A percentile compares a stretch with the other conserved stretches of the same genome.
Conservation (phyloP, 2,797 vertebrate genomes). For the Loriculus beryllinus region DNA sequence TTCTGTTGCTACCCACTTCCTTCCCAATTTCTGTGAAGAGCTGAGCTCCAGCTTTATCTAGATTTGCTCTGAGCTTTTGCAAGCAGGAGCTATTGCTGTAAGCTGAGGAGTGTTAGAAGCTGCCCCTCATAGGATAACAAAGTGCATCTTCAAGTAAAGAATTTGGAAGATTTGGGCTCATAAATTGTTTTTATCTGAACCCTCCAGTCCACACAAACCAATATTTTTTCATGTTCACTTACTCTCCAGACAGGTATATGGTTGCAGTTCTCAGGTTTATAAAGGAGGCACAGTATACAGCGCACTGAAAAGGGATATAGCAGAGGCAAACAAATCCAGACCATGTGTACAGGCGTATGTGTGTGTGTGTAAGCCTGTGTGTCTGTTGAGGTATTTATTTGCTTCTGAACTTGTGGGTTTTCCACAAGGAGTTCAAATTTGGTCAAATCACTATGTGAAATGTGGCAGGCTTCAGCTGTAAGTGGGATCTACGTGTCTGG, state of each 20-base stretch:
- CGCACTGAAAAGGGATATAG: conserved; percentile 6
- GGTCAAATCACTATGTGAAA: not conserved
- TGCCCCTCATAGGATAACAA: conserved; percentile 51
- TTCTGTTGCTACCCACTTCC: not conserved
- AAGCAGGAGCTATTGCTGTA: conserved; percentile 45
- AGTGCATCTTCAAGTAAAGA: conserved; percentile 59
- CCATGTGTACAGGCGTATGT: not conserved
- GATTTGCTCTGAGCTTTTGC: conserved; percentile 40
- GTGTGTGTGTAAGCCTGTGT: not conserved
- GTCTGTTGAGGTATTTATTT: conserved; percentile 47
- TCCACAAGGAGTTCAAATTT: conserved; percentile 11
- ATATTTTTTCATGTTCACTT: conserved; percentile 69
- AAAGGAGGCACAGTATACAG: not conserved
- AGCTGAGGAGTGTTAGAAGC: conserved; percentile 33
- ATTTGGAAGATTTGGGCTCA: conserved; percentile 65
- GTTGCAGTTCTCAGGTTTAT: conserved; percentile 52
- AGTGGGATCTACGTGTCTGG: not conserved
- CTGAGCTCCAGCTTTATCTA: conserved; percentile 34
- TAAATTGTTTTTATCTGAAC: conserved; percentile 70
- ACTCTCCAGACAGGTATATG: conserved; percentile 65
- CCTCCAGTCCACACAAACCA: conserved; percentile 49
- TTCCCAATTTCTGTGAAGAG: not conserved
- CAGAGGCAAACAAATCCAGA: conserved; percentile 43
- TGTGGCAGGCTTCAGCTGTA: not conserved
- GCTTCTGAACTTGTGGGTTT: not conserved